phyloP scores from a whole-genome alignment of 2,888 invertebrate species.

The Monopis laevigella region DNA sequence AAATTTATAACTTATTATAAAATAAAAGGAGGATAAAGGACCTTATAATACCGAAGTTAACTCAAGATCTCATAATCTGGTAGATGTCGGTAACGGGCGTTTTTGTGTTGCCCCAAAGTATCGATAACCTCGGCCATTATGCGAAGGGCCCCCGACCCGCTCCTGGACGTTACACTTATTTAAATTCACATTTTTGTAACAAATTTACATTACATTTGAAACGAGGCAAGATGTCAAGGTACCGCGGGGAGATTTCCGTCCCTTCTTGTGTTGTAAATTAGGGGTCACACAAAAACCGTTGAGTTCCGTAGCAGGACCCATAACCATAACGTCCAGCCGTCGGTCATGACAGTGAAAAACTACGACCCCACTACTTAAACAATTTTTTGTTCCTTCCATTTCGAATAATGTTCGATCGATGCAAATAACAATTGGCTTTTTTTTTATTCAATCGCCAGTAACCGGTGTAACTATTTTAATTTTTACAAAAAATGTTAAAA shows the following conservation, averaged over 20 bases:
- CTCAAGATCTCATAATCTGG: conserved; percentile 3
- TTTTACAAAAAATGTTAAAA: conserved; percentile 48
- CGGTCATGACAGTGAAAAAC: conserved; percentile 47
- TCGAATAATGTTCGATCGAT: conserved; percentile 30
- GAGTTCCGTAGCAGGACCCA: conserved; percentile 45
- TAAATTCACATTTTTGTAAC: conserved; percentile 63
- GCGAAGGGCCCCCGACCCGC: conserved; percentile 35
- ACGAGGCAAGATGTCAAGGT: conserved; percentile 51
- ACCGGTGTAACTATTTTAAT: conserved; percentile 34
- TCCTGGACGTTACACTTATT: conserved; percentile 54
- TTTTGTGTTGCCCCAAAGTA: conserved; percentile 40
- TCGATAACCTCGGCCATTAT: conserved; percentile 53
- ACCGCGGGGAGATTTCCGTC: conserved; percentile 42
- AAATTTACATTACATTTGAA: conserved; percentile 62
- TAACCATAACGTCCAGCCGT: conserved; percentile 52
- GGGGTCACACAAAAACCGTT: conserved; percentile 67
- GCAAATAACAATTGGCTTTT: conserved; percentile 52
- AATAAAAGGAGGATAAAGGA: no score
- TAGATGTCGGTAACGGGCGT: conserved; percentile 18
- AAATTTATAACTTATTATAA: no score
- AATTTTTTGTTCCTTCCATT: conserved; percentile 44
- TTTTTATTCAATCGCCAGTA: conserved; percentile 37
- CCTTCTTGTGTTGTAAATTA: conserved; percentile 62
- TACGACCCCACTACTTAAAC: conserved; percentile 33
- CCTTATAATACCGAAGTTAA: no score